Evolutionary conservation across 2,113 vertebrate genomes (phyloP), one percentile per base, ranked within the genome.

Genomic region (Aspiorhynchus laticeps): DNA sequence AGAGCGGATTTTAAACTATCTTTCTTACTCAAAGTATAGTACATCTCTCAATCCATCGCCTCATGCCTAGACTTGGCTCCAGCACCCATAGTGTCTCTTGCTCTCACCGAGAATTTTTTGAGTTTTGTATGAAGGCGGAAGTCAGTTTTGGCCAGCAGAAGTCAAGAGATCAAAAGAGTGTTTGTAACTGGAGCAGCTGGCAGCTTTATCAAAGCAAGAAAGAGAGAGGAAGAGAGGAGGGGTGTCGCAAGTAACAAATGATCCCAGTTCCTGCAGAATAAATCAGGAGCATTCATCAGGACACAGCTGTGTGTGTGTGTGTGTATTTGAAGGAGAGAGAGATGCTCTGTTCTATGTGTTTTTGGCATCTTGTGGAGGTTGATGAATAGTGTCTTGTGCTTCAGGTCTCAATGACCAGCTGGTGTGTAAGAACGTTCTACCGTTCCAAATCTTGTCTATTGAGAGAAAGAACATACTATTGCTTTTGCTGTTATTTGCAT

Each of bases 271-370:
- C 83, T 89, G 77, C 61, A 33, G 88, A 81, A 87, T 89, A 87
- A 87, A 89, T 89, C 61, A 21, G 48, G 21, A 61, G 77, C 84
- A 86, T 87, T 89, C 83, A 82, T 80, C 71, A 78, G 71, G 91
- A 87, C 91, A 89, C 90, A 86, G 80, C 86, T 87, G 90, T 84
- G 88, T 90, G 82, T 89, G 83, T 59, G 21, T 59, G 53, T 59
- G 36, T 88, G 83, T 75, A 38, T 46, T 28, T 59, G 79, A 51
- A 48, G 36, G 33, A 43, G 28, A 65, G 65, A 88, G 41, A 75
- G 61, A 86, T 73, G 51, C 67, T 74, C 83, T 28, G 43, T 85
- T 83, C 33, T 79, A 61, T 86, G 85, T 19, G 67, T 87, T 83
- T 48, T 41, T 51, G 80, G 78, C 71, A 77, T 82, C 74, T 75